Evolutionary conservation across 2,888 invertebrate species (phyloP).

Genomic region (Andrena trimmerana): DNA sequence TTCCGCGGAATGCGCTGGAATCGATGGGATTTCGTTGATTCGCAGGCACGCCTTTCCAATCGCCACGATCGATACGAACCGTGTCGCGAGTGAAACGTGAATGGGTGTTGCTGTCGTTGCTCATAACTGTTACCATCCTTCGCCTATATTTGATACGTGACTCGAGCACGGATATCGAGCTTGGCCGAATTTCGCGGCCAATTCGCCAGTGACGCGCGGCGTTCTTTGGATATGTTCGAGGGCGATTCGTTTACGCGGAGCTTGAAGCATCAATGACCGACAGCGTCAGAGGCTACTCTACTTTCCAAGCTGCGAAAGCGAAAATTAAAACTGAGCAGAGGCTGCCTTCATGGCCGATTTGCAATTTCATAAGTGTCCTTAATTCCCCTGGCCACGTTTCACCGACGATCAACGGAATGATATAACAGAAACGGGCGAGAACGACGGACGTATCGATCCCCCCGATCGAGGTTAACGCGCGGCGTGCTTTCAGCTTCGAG

Average conservation of each 20-base stretch:
- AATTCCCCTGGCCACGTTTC: slow-evolving; percentile 36
- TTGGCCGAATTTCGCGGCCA: neutral
- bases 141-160: slow-evolving; percentile 15
- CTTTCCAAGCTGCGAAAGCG: slow-evolving; percentile 56
- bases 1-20: neutral
- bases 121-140: slow-evolving; percentile 51
- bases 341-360: slow-evolving; percentile 30
- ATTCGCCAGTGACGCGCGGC: neutral
- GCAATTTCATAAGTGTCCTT: slow-evolving; percentile 49
- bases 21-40: slow-evolving; percentile 33
- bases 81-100: slow-evolving; percentile 58
- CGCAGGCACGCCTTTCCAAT: slow-evolving; percentile 30
- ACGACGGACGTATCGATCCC: neutral
- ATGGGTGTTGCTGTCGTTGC: slow-evolving; percentile 31
- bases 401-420: slow-evolving; percentile 20
- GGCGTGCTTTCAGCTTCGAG: slow-evolving; percentile 12
- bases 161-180: neutral
- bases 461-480: slow-evolving; percentile 7
- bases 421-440: slow-evolving; percentile 29
- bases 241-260: neutral
- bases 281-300: slow-evolving; percentile 13
- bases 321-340: slow-evolving; percentile 41
- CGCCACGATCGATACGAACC: slow-evolving; percentile 32
- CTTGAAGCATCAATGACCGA: neutral
- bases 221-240: neutral